phyloP scores from a whole-genome alignment of 2,888 invertebrate species.

The Drosophila picticornis region DNA sequence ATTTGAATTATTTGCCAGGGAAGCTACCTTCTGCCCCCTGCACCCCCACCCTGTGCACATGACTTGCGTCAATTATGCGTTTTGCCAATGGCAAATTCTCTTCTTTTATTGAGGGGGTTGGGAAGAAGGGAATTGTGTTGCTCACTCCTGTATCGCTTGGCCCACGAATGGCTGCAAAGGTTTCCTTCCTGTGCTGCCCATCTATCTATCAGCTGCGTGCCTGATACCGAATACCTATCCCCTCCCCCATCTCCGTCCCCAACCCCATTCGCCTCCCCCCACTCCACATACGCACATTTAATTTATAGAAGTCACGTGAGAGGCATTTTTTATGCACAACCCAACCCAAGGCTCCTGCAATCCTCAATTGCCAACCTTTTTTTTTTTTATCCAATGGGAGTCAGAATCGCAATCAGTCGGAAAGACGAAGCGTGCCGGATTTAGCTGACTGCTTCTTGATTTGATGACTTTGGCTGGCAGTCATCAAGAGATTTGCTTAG shows the following conservation, averaged over 20 bases:
- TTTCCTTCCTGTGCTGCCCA: constrained; percentile 36
- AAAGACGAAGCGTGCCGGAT: constrained; percentile 49
- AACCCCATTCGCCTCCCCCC: not conserved
- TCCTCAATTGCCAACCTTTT: not conserved
- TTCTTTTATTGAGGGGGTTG: not conserved
- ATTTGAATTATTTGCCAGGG: constrained; percentile 41
- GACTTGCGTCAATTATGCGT: constrained; percentile 70
- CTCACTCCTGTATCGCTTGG: constrained; percentile 3
- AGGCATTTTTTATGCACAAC: constrained; percentile 65
- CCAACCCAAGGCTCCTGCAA: not conserved
- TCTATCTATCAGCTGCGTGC: constrained; percentile 35
- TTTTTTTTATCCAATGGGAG: not conserved
- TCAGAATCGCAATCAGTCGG: constrained; percentile 45
- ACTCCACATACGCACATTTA: constrained; percentile 58
- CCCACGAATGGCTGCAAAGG: constrained; percentile 22
- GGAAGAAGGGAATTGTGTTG: not conserved
- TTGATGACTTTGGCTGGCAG: constrained; percentile 63
- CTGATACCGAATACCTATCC: constrained; percentile 25
- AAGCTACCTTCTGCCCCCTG: not conserved
- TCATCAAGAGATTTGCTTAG: constrained; percentile 40
- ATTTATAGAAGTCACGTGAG: constrained; percentile 78
- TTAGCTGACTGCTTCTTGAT: constrained; percentile 56
- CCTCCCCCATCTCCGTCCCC: constrained; percentile 8
- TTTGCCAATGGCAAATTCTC: constrained; percentile 34
- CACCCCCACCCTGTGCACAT: constrained; percentile 42